Percentiles rank a stretch among this genome's conserved stretches.
These are phyloP conservation scores for Leptogaster cylindrica DNA, from an alignment of 2,888 invertebrate genomes.

Conservation along the genomic window DNA sequence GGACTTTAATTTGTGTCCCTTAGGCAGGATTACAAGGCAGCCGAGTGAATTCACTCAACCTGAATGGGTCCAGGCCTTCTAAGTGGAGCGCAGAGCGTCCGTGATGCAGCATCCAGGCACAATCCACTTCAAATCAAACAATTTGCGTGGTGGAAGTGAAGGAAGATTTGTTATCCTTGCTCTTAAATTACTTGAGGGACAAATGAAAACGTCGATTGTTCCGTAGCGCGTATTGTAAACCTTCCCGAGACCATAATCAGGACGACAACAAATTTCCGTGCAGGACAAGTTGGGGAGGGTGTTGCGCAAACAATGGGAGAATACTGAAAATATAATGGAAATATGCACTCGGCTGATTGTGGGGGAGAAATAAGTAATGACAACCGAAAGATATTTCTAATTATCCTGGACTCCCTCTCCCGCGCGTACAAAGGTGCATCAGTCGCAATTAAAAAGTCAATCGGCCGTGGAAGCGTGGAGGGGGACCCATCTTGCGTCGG, in stretches of 20 bases:
- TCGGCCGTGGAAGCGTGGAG: conserved; percentile 1
- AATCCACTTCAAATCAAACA: conserved; percentile 22
- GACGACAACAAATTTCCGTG: conserved; percentile 22
- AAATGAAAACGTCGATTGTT: conserved; percentile 38
- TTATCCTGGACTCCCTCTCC: conserved; percentile 37
- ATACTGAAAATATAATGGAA: conserved; percentile 37
- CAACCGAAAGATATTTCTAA: conserved; percentile 45
- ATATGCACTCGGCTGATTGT: conserved; percentile 32
- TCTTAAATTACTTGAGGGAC: conserved; percentile 22
- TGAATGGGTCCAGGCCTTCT: conserved; percentile 35
- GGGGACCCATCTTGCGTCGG: too few relatives aligned
- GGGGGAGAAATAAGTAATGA: conserved; percentile 42
- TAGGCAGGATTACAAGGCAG: conserved; percentile 39
- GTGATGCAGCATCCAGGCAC: not conserved
- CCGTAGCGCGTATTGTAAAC: conserved; percentile 14
- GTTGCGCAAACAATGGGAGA: conserved; percentile 24
- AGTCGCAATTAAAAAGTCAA: conserved; percentile 34
- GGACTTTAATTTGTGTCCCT: conserved; percentile 55
- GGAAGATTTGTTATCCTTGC: not conserved
- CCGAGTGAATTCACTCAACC: conserved; percentile 41
- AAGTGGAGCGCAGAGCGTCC: conserved; percentile 11
- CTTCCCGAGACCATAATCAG: conserved; percentile 20
- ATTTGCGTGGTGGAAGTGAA: conserved; percentile 20
- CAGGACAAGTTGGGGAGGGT: conserved; percentile 11
- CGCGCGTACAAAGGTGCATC: conserved; percentile 9